Evolutionary conservation across 2,888 invertebrate genomes (phyloP).

Genomic region (Athrips mouffetella): DNA sequence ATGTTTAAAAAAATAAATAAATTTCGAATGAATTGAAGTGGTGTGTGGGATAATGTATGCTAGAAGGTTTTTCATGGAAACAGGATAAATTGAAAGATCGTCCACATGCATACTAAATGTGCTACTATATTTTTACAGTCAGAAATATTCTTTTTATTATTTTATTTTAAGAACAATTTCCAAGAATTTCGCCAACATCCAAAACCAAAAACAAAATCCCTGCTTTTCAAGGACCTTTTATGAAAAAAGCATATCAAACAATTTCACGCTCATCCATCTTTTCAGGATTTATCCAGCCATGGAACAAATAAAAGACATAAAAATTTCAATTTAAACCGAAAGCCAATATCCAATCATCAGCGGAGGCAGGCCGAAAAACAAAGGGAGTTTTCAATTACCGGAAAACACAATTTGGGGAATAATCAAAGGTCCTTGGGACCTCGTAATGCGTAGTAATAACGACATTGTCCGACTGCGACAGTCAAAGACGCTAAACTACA

Average conservation of each 20-base stretch:
- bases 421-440: constrained; percentile 21
- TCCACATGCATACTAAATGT: too few species aligned
- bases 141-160: too few species aligned
- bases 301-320: constrained; percentile 15
- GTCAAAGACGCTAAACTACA: constrained; percentile 4
- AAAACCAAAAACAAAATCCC: too few species aligned
- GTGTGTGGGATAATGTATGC: too few species aligned
- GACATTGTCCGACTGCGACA: constrained; percentile 17
- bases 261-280: constrained; percentile 17
- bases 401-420: constrained; percentile 26
- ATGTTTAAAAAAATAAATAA: too few species aligned
- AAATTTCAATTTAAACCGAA: constrained; percentile 12
- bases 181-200: too few species aligned
- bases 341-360: constrained; percentile 17
- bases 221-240: too few species aligned
- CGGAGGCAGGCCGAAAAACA: constrained; percentile 28
- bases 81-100: too few species aligned
- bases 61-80: too few species aligned
- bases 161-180: too few species aligned
- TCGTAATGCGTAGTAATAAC: constrained; percentile 23
- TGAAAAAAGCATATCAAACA: constrained; percentile 7
- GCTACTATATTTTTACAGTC: too few species aligned
- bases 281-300: constrained; percentile 17
- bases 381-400: constrained; percentile 37
- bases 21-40: too few species aligned